phyloP scores from a whole-genome alignment of 2,113 vertebrate genomes.

The Phyllostomus discolor region DNA sequence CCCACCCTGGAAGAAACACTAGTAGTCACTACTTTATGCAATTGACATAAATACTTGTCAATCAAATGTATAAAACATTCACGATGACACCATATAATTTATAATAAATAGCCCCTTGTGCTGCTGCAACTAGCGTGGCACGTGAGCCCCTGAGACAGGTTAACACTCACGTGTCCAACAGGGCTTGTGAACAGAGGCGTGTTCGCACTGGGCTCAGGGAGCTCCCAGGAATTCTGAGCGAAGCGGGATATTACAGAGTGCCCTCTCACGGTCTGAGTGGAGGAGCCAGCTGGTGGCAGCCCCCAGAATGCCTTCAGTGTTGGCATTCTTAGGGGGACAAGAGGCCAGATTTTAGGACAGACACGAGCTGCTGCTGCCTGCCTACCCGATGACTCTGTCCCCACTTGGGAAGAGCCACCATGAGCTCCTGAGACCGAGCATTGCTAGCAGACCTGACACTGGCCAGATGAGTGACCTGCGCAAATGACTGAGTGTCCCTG shows the following conservation, averaged over 20 bases:
- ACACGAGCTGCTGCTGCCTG: neutral
- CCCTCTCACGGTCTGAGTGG: neutral
- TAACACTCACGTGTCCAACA: accelerated
- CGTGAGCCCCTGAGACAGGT: neutral
- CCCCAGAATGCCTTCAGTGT: neutral
- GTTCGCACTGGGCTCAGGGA: accelerated
- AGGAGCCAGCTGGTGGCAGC: neutral
- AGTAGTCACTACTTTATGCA: neutral
- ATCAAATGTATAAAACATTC: neutral
- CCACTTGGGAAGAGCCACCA: neutral
- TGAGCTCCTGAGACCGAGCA: neutral
- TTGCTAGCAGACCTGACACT: neutral
- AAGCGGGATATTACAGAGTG: neutral
- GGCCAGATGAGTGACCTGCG: neutral
- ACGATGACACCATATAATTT: neutral
- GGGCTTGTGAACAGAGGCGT: neutral
- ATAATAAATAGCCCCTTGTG: neutral
- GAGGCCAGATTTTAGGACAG: neutral
- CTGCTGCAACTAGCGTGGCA: too few species aligned
- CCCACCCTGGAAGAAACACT: neutral
- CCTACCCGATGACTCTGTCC: neutral
- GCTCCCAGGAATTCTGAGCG: neutral
- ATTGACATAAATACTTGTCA: neutral
- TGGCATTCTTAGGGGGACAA: neutral
- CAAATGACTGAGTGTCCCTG: neutral